Percentiles rank a stretch among this genome's conserved stretches.
These are phyloP conservation scores for Rallus limicola DNA, from an alignment of 2,113 vertebrate genomes.

Conservation along the genomic window DNA sequence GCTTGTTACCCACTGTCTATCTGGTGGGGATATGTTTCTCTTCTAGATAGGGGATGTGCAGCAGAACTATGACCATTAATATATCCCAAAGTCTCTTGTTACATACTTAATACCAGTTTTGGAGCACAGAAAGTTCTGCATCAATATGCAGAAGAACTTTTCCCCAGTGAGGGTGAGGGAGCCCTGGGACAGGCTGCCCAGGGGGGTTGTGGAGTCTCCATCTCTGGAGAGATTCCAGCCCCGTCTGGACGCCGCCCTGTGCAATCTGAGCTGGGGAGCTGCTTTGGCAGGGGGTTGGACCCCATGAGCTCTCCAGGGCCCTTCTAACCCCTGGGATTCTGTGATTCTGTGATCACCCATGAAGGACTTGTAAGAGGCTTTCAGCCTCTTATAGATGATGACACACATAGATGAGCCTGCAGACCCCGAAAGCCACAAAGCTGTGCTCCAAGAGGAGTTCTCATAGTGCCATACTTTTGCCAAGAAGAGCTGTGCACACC, in stretches of 20 bases:
- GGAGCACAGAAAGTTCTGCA: no score
- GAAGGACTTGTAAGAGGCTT: neutral
- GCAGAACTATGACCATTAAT: neutral
- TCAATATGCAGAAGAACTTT: no score
- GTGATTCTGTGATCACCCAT: neutral
- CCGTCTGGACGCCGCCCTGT: no score
- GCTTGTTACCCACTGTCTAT: neutral
- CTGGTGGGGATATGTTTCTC: neutral
- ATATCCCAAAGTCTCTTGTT: neutral
- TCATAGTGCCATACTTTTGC: neutral
- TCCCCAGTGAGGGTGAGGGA: no score
- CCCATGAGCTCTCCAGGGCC: no score
- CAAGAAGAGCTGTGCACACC: neutral
- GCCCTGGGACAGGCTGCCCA: no score
- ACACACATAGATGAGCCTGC: neutral
- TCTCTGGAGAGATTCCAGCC: no score
- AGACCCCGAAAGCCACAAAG: neutral
- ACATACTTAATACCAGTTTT: neutral
- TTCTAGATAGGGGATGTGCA: neutral
- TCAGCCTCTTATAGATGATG: neutral
- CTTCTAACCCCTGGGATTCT: no score
- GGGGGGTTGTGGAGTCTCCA: no score
- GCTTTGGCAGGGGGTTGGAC: no score
- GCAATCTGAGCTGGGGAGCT: no score
- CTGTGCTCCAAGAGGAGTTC: neutral